phyloP scores from a whole-genome alignment of 2,888 invertebrate genomes.

The Cephus pygmeus region DNA sequence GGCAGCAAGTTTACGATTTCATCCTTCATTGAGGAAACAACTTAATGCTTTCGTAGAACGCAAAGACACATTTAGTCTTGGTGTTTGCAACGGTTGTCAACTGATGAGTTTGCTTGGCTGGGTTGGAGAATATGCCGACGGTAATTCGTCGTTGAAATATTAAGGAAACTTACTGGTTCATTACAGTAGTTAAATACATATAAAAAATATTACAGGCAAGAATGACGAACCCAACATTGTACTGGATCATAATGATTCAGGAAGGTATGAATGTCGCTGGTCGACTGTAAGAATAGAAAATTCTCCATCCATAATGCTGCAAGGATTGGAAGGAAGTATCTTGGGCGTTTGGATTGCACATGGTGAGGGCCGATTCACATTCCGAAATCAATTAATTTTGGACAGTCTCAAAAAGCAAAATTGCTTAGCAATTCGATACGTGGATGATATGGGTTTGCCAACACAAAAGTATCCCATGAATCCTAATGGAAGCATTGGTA shows the following conservation, averaged over 20 bases:
- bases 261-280: constrained; percentile 83
- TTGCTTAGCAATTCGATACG: constrained; percentile 84
- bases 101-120: constrained; percentile 94
- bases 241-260: constrained; percentile 88
- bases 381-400: constrained; percentile 68
- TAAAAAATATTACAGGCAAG: constrained; percentile 9
- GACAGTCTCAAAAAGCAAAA: constrained; percentile 68
- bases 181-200: neutral
- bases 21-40: constrained; percentile 78
- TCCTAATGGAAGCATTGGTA: constrained; percentile 89
- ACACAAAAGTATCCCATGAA: constrained; percentile 92
- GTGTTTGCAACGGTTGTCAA: constrained; percentile 99
- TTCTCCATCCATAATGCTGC: constrained; percentile 85
- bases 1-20: constrained; percentile 92
- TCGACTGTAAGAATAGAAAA: constrained; percentile 79
- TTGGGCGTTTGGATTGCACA: constrained; percentile 98
- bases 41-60: constrained; percentile 80
- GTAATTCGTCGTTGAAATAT: constrained; percentile 23
- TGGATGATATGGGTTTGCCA: constrained; percentile 80
- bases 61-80: constrained; percentile 91
- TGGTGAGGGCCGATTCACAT: constrained; percentile 88
- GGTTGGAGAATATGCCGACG: constrained; percentile 72
- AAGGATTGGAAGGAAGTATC: constrained; percentile 86
- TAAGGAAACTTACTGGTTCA: neutral
- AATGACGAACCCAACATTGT: constrained; percentile 72